These are phyloP conservation scores for Synanthedon myopaeformis DNA, from an alignment of 2,888 invertebrate genomes.

Conservation along the genomic window DNA sequence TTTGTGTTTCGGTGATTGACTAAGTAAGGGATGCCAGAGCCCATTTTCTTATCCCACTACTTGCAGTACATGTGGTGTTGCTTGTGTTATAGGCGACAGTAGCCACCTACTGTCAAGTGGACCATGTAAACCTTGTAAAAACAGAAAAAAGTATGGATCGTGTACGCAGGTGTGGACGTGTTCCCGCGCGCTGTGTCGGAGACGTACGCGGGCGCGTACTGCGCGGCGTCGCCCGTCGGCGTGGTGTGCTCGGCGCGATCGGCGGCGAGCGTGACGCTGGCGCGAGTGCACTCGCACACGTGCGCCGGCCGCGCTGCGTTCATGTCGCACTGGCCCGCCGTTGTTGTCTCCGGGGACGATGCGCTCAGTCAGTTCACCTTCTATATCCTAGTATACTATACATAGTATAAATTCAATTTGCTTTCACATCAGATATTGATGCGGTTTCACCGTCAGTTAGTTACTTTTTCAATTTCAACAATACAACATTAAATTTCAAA, in stretches of 20 bases:
- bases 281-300: conserved; percentile 18
- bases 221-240: conserved; percentile 16
- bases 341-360: conserved; percentile 34
- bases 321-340: conserved; percentile 45
- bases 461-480: too few species aligned
- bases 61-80: too few species aligned
- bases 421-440: too few species aligned
- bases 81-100: too few species aligned
- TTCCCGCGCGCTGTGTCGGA: conserved; percentile 11
- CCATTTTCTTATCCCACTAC: too few species aligned
- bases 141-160: neutral
- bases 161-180: conserved; percentile 20
- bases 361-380: conserved; percentile 25
- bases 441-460: too few species aligned
- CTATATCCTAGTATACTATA: neutral
- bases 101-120: too few species aligned
- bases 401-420: too few species aligned
- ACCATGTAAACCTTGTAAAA: too few species aligned
- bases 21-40: too few species aligned
- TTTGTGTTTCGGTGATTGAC: too few species aligned
- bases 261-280: neutral
- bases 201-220: conserved; percentile 7
- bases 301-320: conserved; percentile 21
- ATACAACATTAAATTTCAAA: too few species aligned
- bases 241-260: conserved; percentile 7